Base-by-base conservation (phyloP, 2,113 vertebrate genomes). In the Astur gentilis region DNA sequence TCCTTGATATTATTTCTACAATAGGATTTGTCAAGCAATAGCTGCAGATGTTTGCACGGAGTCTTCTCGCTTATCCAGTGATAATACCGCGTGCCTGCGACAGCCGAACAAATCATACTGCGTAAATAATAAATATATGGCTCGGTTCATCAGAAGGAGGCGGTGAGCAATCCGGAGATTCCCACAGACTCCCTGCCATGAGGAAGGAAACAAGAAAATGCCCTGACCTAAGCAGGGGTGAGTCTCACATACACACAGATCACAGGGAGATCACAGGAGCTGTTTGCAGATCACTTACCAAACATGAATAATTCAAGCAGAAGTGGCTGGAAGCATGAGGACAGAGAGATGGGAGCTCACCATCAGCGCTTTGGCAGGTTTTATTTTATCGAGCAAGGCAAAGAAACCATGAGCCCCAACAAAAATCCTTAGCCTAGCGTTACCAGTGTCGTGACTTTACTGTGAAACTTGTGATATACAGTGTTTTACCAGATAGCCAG, bases 291-390 rank as follows among this genome's bases (percentile, higher is more conserved):
- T 95, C 77, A 16, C 89, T 95, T 89, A 78, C 61, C 1, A 0
- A 60, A 10, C 87, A 92, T 95, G 89, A 96, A 97, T 95, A 97
- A 97, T 97, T 91, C 96, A 95, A 38, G 77, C 47, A 64, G 86
- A 52, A 95, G 92, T 5, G 4, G 91, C 83, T 87, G 81, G 57
- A 85, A 87, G 89, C 5, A 81, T 32, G 90, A 88, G 87, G 83
- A 83, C 22, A 64, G 85, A 87, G 22, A 78, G 95, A 71, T 8
- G 32, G 49, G 72, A 71, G 61, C 87, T 87, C 80, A 26, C 17
- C 66, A 40, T 42, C 3, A 0, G 22, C 4, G 5, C 49, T 85
- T 85, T 7, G 11, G 75, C 34, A 64, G 85, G 60, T 73, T 87
- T 90, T 73, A 27, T 58, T 69, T 54, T 44, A 66, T 14, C 5